Evolutionary conservation across 1,140 invertebrate species (phyloP), one percentile per base, ranked within the genome.

Genomic region (Euwallacea fornicatus): DNA sequence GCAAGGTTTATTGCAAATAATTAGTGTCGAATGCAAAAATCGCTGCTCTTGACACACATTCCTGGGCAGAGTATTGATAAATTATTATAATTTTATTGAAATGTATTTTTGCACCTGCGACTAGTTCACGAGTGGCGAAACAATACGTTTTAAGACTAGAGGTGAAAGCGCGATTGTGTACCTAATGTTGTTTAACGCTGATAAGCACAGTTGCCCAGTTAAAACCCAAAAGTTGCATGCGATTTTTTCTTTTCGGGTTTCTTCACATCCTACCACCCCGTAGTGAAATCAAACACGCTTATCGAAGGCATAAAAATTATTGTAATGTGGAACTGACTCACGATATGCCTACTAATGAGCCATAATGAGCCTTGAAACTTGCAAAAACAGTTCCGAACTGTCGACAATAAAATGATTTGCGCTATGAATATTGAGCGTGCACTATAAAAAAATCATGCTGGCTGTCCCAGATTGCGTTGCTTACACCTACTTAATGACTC

Each of bases 41-140:
- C 21, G 21, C 21, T 58, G 55, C 13, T 58, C 55, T 58, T 58
- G 55, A 58, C 55, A 58, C 21, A 58, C 10, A 16, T 58, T 58
- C 21, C n/a, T 33, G 4, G 21, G 15, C 55, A 58, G 21, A 15
- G 55, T 13, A 15, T 16, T 58, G 7, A 56, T 15, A 56, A 56
- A 56, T 13, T 56, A 16, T 2, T 13, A 56, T 15, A 56, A 56
- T 9, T 56, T 9, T 56, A 56, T 56, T 56, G 2, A 11, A 11
- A 56, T 56, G 2, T 56, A 56, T 56, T 56, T 56, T 56, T 7
- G 7, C 8, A 21, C 9, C 13, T 50, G 9, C 13, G 46, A 50
- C 46, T 50, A 50, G 6, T 50, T 50, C 1, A 1, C 6, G 9
- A 50, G 2, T 50, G 46, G 9, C 9, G 13, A 50, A 50, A 50